A percentile compares a stretch with the other conserved stretches of the same genome.
Conservation (phyloP, 1,140 invertebrate genomes). For the Leptopilina clavipes region DNA sequence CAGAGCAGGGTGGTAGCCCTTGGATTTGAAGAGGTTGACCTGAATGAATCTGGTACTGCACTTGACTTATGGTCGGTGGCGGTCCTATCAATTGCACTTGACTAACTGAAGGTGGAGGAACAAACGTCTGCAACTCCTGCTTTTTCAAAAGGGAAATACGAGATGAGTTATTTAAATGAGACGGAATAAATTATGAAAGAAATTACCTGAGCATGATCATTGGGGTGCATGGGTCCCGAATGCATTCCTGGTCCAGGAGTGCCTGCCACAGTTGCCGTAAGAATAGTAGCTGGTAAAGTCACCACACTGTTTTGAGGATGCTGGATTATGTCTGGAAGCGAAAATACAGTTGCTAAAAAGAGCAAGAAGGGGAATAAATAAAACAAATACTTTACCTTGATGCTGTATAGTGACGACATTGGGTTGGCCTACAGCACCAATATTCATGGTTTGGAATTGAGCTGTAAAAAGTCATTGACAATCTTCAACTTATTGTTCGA, state of each 20-base stretch:
- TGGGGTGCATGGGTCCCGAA: constrained; percentile 66
- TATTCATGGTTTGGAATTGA: constrained; percentile 75
- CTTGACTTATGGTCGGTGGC: constrained; percentile 70
- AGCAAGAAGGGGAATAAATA: too few species aligned
- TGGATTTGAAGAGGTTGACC: constrained; percentile 71
- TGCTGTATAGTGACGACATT: constrained; percentile 74
- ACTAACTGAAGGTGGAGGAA: constrained; percentile 66
- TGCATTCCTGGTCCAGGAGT: constrained; percentile 65
- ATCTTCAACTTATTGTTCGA: too few species aligned
- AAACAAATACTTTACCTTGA: constrained; percentile 64
- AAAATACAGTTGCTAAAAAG: constrained; percentile 35
- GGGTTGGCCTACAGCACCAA: constrained; percentile 71
- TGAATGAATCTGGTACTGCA: constrained; percentile 72
- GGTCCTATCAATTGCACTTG: constrained; percentile 72
- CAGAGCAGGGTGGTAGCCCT: constrained; percentile 66
- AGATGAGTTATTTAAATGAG: too few species aligned
- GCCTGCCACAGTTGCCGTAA: constrained; percentile 72
- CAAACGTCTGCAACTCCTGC: constrained; percentile 70
- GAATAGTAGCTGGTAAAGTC: constrained; percentile 70
- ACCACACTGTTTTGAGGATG: constrained; percentile 72
- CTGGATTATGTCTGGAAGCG: constrained; percentile 69
- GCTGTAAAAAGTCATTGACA: constrained; percentile 64
- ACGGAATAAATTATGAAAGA: background rate
- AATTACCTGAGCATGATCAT: constrained; percentile 68
- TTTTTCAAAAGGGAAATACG: constrained; percentile 33